Percentiles rank a stretch among this genome's conserved stretches.
These are phyloP conservation scores for Agrochola lychnidis DNA, from an alignment of 2,888 invertebrate genomes.

Conservation along the genomic window DNA sequence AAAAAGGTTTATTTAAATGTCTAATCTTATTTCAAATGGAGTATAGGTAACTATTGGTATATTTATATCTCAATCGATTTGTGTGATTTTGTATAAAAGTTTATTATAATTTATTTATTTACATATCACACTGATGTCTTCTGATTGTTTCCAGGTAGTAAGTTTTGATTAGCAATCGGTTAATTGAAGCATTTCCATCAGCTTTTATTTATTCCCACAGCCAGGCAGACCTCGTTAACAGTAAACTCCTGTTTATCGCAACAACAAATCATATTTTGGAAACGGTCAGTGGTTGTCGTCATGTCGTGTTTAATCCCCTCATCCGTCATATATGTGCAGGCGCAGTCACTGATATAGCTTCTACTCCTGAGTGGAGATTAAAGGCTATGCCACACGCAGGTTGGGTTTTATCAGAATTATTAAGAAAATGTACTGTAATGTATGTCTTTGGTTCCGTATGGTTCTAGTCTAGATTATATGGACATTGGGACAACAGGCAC, in stretches of 20 bases:
- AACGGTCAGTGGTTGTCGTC: constrained; percentile 73
- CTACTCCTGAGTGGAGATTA: constrained; percentile 66
- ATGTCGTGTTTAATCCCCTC: constrained; percentile 76
- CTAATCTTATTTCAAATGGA: too few relatives aligned
- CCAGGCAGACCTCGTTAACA: constrained; percentile 43
- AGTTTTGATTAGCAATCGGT: constrained; percentile 6
- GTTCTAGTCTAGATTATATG: not conserved
- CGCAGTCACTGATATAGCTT: constrained; percentile 66
- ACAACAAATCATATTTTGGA: constrained; percentile 67
- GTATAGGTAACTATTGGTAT: too few relatives aligned
- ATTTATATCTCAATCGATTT: not conserved
- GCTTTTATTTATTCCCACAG: not conserved
- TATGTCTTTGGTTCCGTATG: not conserved
- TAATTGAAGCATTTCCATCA: constrained; percentile 15
- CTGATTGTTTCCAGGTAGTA: not conserved
- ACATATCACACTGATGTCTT: not conserved
- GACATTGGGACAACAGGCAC: too few relatives aligned
- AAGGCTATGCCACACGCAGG: constrained; percentile 60
- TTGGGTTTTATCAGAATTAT: constrained; percentile 5
- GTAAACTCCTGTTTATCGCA: constrained; percentile 53
- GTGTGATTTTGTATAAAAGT: not conserved
- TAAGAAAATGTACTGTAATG: not conserved
- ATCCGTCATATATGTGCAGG: constrained; percentile 68
- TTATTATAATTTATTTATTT: too few relatives aligned
- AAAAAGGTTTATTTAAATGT: too few relatives aligned